Evolutionary conservation across 2,888 invertebrate species (phyloP).

Genomic region (Melinaea menophilus): DNA sequence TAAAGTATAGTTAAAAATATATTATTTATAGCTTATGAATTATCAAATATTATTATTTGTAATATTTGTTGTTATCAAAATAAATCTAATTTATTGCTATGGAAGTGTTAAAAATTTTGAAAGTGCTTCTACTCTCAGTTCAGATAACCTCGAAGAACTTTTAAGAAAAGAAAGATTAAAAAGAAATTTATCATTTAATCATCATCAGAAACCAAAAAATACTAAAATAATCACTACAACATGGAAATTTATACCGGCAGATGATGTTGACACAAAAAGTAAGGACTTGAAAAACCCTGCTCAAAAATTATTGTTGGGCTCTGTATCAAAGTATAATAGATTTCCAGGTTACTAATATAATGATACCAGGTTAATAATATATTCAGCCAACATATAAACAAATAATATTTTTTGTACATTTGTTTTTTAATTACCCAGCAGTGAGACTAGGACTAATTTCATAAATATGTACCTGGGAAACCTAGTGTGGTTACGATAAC

Average conservation of each 20-base stretch:
- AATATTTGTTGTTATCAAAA: neutral
- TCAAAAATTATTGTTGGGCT: neutral
- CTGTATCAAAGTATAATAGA: no score
- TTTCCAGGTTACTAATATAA: no score
- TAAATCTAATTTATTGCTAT: neutral
- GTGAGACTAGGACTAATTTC: no score
- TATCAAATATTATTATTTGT: neutral
- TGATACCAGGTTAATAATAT: no score
- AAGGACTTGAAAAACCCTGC: neutral
- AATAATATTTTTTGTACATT: no score
- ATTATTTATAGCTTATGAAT: no score
- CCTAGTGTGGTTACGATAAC: no score
- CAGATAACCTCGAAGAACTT: neutral
- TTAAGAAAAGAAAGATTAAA: conserved; percentile 1
- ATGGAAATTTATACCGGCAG: neutral
- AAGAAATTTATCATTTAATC: neutral
- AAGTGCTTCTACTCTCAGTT: neutral
- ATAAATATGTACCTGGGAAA: no score
- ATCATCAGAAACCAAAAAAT: neutral
- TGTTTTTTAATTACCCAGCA: no score
- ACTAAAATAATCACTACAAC: neutral
- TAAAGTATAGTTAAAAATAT: no score
- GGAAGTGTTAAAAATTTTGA: neutral
- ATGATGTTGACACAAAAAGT: conserved; percentile 2
- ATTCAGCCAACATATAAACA: no score